These are phyloP conservation scores for Butorides virescens DNA, from an alignment of 2,113 vertebrate species.

Conservation along the genomic window DNA sequence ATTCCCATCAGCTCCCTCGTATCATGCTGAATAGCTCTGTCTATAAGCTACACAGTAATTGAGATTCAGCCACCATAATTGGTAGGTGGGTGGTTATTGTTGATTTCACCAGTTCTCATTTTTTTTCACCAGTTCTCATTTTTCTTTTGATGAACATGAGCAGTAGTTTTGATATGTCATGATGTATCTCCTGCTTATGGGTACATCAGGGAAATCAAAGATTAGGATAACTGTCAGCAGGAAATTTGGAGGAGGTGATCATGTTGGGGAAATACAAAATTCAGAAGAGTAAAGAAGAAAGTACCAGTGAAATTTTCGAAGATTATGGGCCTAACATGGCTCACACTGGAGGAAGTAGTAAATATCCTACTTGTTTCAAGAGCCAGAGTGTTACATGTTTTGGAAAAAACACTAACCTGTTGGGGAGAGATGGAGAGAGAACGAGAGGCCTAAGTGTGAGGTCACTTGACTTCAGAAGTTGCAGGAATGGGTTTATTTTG, in stretches of 20 bases:
- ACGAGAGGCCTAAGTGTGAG: background rate
- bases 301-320: background rate
- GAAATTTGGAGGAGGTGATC: background rate
- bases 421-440: background rate
- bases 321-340: background rate
- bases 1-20: background rate
- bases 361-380: background rate
- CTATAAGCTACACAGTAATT: background rate
- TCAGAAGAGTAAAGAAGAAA: background rate
- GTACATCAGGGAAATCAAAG: background rate
- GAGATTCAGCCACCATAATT: background rate
- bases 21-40: background rate
- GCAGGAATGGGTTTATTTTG: background rate
- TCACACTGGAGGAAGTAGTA: background rate
- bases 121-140: background rate
- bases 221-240: background rate
- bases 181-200: background rate
- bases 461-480: background rate
- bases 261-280: background rate
- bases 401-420: background rate
- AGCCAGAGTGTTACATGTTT: background rate
- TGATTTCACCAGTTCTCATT: background rate
- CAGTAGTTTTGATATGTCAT: background rate
- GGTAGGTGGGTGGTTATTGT: background rate
- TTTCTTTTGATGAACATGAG: background rate